Evolutionary conservation across 2,888 invertebrate species (phyloP).

Genomic region (Mesochorus sp.): DNA sequence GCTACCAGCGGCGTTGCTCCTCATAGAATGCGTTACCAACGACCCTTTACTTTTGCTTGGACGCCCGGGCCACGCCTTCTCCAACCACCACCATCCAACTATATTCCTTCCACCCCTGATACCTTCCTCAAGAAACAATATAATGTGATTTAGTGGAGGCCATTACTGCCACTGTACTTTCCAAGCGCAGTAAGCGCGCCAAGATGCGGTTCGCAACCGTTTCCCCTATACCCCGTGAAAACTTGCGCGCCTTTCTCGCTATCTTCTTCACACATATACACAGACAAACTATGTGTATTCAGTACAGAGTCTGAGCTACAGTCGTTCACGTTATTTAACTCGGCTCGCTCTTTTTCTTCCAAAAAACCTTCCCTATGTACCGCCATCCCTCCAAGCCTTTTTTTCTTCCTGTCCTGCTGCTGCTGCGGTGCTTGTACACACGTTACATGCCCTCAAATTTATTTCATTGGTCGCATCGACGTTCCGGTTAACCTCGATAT

Average conservation of each 20-base stretch:
- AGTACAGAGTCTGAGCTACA: no score
- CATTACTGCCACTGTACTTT: slow-evolving; percentile 80
- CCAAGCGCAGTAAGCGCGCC: slow-evolving; percentile 69
- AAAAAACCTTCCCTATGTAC: no score
- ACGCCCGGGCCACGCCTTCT: slow-evolving; percentile 64
- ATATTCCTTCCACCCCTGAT: slow-evolving; percentile 19
- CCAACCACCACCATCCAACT: no score
- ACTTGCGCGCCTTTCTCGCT: slow-evolving; percentile 50
- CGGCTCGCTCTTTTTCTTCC: no score
- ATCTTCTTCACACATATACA: background rate
- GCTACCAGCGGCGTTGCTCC: slow-evolving; percentile 30
- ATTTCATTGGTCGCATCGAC: no score
- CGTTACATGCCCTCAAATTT: no score
- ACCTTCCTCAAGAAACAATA: slow-evolving; percentile 78
- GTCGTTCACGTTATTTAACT: no score
- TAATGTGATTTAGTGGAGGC: slow-evolving; percentile 80
- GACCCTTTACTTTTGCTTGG: slow-evolving; percentile 62
- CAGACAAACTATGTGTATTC: no score
- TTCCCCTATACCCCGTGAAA: slow-evolving; percentile 65
- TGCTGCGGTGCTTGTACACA: no score
- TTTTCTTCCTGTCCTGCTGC: no score
- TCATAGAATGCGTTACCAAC: slow-evolving; percentile 51
- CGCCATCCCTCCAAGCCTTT: no score
- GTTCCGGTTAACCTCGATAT: no score
- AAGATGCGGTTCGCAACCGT: slow-evolving; percentile 71